Evolutionary conservation across 2,888 invertebrate species (phyloP).

Genomic region (Sipha maydis): DNA sequence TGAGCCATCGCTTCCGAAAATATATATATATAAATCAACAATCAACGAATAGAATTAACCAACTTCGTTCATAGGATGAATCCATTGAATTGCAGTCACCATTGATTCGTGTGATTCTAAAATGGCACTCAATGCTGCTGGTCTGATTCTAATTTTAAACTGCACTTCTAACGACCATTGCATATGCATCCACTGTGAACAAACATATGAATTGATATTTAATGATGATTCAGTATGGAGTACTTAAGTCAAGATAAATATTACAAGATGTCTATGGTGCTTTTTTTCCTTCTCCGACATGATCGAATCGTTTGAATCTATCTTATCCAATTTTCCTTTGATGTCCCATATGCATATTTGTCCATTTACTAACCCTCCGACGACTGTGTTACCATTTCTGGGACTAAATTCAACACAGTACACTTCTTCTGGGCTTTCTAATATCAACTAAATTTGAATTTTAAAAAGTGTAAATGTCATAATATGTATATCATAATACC

Average conservation of each 20-base stretch:
- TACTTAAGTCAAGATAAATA: neutral
- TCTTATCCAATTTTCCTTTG: conserved; percentile 63
- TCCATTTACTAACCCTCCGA: conserved; percentile 67
- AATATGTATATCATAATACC: neutral
- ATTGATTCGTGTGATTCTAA: conserved; percentile 65
- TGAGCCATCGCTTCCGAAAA: too few species aligned
- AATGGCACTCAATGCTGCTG: conserved; percentile 65
- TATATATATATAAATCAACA: too few species aligned
- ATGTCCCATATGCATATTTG: conserved; percentile 68
- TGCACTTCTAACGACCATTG: conserved; percentile 64
- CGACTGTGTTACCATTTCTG: conserved; percentile 65
- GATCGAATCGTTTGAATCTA: neutral
- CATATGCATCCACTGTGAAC: conserved; percentile 62
- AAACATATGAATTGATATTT: neutral
- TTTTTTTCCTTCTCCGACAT: conserved; percentile 32
- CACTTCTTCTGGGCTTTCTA: conserved; percentile 67
- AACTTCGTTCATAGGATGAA: conserved; percentile 64
- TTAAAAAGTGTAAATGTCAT: neutral
- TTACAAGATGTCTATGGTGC: conserved; percentile 31
- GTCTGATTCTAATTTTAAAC: conserved; percentile 63
- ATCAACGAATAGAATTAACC: neutral
- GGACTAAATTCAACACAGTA: conserved; percentile 67
- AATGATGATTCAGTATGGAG: neutral
- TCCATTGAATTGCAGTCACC: conserved; percentile 67
- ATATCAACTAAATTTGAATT: conserved; percentile 63